Percentiles rank a stretch among this genome's conserved stretches.
Conservation (phyloP, 2,888 invertebrate species). For the Aquatica leii region DNA sequence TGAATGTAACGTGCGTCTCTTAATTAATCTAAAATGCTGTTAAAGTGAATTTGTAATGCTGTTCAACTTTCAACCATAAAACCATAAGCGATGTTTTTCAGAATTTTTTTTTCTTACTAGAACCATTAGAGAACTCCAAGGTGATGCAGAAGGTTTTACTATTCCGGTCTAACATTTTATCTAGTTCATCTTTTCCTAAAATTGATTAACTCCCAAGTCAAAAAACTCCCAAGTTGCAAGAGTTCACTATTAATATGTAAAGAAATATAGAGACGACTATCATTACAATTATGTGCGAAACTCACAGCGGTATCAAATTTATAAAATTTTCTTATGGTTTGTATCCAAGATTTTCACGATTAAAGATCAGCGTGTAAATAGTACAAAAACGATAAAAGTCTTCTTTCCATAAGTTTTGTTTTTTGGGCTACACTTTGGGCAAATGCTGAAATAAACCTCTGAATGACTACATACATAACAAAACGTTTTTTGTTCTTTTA, state of each 20-base stretch:
- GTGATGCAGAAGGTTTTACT: conserved; percentile 11
- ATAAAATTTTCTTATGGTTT: conserved; percentile 2
- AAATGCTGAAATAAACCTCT: too few species aligned
- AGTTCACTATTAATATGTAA: not conserved
- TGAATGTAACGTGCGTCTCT: conserved; percentile 39
- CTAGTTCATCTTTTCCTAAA: conserved; percentile 1
- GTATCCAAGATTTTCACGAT: conserved; percentile 2
- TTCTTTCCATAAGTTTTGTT: too few species aligned
- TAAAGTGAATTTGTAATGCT: too few species aligned
- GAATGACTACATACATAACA: too few species aligned
- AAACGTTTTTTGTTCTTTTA: too few species aligned
- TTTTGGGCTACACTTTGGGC: too few species aligned
- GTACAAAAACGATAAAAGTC: too few species aligned
- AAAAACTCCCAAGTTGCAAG: not conserved
- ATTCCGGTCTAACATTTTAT: conserved; percentile 2
- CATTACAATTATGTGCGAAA: too few species aligned
- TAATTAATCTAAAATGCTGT: conserved; percentile 41
- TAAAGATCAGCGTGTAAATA: conserved; percentile 3
- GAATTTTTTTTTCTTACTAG: too few species aligned
- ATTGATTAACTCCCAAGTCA: conserved; percentile 8
- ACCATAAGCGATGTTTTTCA: too few species aligned
- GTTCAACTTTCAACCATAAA: too few species aligned
- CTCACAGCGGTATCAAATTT: not conserved
- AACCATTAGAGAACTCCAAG: conserved; percentile 45
- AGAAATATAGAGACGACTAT: conserved; percentile 8